Evolutionary conservation across 2,888 invertebrate species (phyloP).

Genomic region (Catonia carolina): DNA sequence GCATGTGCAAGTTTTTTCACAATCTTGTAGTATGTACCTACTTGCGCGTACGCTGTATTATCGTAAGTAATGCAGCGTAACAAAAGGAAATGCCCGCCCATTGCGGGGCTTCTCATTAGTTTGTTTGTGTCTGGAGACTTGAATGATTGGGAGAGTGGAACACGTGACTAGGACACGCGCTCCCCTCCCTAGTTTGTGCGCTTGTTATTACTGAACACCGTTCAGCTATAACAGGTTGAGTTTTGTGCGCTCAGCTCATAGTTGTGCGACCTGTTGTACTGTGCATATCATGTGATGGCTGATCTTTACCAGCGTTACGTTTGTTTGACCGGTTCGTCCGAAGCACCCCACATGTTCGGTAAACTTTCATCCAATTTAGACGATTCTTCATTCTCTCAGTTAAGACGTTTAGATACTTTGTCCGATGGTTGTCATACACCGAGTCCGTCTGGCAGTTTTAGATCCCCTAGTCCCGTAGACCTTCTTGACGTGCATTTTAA

Average conservation of each 20-base stretch:
- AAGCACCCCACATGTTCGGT: constrained; percentile 10
- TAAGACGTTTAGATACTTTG: constrained; percentile 18
- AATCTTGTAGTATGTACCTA: too few species aligned
- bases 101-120: constrained; percentile 3
- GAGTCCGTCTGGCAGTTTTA: constrained; percentile 49
- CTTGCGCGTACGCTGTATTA: too few species aligned
- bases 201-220: not conserved
- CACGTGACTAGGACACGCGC: constrained; percentile 20
- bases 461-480: constrained; percentile 43
- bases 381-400: not conserved
- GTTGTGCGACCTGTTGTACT: not conserved
- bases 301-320: not conserved
- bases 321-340: not conserved
- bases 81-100: constrained; percentile 9
- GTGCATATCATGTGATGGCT: not conserved
- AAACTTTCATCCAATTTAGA: not conserved
- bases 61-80: too few species aligned
- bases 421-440: constrained; percentile 42
- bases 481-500: constrained; percentile 10
- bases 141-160: not conserved
- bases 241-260: not conserved
- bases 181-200: not conserved
- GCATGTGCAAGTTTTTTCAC: too few species aligned
- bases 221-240: constrained; percentile 15
- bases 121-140: not conserved